A percentile compares a stretch with the other conserved stretches of the same genome.
Conservation (phyloP, 2,797 vertebrate genomes). For the Spinus olivaceus region DNA sequence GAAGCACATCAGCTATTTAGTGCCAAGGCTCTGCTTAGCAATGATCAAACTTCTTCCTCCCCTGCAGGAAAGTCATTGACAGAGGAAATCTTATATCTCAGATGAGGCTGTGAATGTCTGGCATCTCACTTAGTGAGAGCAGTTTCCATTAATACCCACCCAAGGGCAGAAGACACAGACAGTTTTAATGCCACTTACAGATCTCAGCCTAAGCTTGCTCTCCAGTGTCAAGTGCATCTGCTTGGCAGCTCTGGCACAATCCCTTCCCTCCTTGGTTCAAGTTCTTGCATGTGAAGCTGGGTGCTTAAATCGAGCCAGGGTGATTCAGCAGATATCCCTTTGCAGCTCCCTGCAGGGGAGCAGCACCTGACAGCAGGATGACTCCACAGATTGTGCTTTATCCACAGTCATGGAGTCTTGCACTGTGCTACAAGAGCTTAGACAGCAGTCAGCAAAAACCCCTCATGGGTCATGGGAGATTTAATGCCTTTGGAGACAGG, state of each 20-base stretch:
- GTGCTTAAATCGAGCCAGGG: not conserved
- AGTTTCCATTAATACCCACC: slow-evolving; percentile 43
- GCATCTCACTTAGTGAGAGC: not conserved
- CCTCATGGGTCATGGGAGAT: not conserved
- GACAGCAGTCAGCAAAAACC: not conserved
- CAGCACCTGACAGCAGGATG: slow-evolving; percentile 39
- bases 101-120: not conserved
- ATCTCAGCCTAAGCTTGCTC: not conserved
- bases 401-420: not conserved
- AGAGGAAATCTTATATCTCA: not conserved
- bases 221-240: not conserved
- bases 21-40: not conserved
- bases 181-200: not conserved
- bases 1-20: not conserved
- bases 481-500: not conserved
- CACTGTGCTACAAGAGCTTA: accelerated
- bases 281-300: not conserved
- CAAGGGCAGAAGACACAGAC: slow-evolving; percentile 22
- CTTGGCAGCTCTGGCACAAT: not conserved
- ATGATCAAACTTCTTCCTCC: slow-evolving; percentile 4
- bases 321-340: slow-evolving; percentile 42
- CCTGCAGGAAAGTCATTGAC: not conserved
- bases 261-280: not conserved
- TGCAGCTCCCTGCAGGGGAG: not conserved
- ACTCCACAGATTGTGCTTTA: slow-evolving; percentile 16